Base-by-base conservation (phyloP, 2,797 vertebrate species). In the Cottoperca gobio region DNA sequence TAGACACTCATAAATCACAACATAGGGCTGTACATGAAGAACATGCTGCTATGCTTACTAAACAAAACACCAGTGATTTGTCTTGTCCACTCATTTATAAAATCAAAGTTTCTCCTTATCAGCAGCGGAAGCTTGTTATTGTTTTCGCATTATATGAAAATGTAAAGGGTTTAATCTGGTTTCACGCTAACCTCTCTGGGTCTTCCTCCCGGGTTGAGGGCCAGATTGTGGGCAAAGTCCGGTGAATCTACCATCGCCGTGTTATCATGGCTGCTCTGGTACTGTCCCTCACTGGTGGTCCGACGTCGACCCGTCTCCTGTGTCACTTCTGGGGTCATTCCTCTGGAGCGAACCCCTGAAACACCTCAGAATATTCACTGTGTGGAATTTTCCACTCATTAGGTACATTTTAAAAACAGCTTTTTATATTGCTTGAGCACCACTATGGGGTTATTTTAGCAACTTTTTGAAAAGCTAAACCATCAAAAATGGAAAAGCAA, bases 281-380 rank as follows among this genome's bases (percentile, higher is more conserved):
- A 97, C 82, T 97, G 97, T 50, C 97, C 96, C 87, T 99, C 97
- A 0, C 97, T 99, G 78, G 97, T 96, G 7, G 94, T 96, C 65
- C 95, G 93, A 83, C 95, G 95, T n/a, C 95, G 91, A 5, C 93
- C 82, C 0, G 90, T 93, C 31, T 92, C 88, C 6, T 93, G 72
- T 0, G 85, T 91, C 75, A 96, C 96, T 50, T 97, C 95, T 0
- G 93, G 95, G 60, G 95, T 93, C 91, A 95, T 97, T 70, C 96
- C 96, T 66, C 90, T 94, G 74, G 97, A 95, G 73, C 96, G 95
- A n/a, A 96, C 95, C 53, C 97, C 98, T 99, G 91, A 83, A 80
- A 78, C 17, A n/a, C 21, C 65, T 64, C 31, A 13, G 71, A 33
- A 73, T n/a, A 70, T 55, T 70, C 5, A 55, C 53, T 19, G 5